Conservation (phyloP, 2,888 invertebrate genomes). For the Spodoptera exigua region DNA sequence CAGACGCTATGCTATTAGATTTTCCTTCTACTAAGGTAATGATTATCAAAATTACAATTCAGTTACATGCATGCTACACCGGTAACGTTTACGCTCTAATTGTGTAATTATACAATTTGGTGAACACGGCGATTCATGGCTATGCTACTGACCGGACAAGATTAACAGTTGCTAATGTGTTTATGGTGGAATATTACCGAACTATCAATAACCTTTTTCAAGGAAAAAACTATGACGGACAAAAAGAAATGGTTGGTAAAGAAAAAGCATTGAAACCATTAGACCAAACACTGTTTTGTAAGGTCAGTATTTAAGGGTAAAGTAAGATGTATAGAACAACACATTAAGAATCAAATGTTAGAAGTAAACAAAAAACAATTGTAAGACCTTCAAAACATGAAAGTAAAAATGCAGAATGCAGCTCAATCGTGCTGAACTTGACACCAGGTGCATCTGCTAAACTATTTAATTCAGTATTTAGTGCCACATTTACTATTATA, state of each 20-base stretch:
- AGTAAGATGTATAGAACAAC: no score
- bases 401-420: conserved; percentile 29
- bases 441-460: conserved; percentile 27
- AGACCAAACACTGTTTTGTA: no score
- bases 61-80: conserved; percentile 58
- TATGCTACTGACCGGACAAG: conserved; percentile 32
- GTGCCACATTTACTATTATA: conserved; percentile 16
- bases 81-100: conserved; percentile 76
- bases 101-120: conserved; percentile 73
- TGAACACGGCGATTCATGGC: conserved; percentile 63
- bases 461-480: conserved; percentile 24
- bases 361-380: no score
- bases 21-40: conserved; percentile 42
- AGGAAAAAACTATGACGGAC: no score
- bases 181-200: no score
- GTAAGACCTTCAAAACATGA: conserved; percentile 14
- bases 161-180: conserved; percentile 27
- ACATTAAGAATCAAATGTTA: no score
- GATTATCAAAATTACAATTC: conserved; percentile 68
- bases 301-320: no score
- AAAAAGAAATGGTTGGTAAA: no score
- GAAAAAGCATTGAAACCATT: no score
- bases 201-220: no score
- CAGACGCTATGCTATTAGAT: conserved; percentile 18
- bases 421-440: conserved; percentile 35